These are phyloP conservation scores for Vulpes ferrilata DNA, from an alignment of 2,113 vertebrate genomes.

Conservation along the genomic window DNA sequence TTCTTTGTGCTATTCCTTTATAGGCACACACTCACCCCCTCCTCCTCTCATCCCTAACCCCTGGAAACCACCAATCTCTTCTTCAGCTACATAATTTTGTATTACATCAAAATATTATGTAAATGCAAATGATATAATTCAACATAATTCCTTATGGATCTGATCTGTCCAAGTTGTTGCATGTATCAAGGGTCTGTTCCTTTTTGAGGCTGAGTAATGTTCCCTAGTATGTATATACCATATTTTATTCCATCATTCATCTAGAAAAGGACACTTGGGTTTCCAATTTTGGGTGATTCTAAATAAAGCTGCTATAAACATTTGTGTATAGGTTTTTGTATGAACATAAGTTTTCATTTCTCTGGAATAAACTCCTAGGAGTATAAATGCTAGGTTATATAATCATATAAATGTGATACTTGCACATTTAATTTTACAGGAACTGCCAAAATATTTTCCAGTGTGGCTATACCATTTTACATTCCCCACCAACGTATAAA, in stretches of 20 bases:
- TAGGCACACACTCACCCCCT: neutral
- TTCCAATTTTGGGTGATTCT: neutral
- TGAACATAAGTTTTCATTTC: neutral
- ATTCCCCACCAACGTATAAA: neutral
- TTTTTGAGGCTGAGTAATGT: neutral
- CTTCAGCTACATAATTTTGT: neutral
- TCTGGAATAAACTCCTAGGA: neutral
- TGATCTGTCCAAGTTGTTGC: neutral
- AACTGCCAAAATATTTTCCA: slow-evolving; percentile 27
- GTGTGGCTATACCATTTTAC: neutral
- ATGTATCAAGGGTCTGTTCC: neutral
- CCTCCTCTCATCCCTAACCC: neutral
- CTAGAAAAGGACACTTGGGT: neutral
- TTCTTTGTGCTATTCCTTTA: neutral
- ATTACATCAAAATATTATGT: neutral
- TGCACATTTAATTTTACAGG: neutral
- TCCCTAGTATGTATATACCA: neutral
- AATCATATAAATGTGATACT: neutral
- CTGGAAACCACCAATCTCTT: neutral
- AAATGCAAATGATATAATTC: neutral
- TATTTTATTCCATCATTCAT: neutral
- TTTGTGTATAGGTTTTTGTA: neutral
- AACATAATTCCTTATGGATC: neutral
- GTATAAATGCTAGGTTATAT: neutral
- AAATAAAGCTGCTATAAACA: slow-evolving; percentile 1